These are phyloP conservation scores for Bellardia pandia DNA, from an alignment of 2,888 invertebrate genomes.

Conservation along the genomic window DNA sequence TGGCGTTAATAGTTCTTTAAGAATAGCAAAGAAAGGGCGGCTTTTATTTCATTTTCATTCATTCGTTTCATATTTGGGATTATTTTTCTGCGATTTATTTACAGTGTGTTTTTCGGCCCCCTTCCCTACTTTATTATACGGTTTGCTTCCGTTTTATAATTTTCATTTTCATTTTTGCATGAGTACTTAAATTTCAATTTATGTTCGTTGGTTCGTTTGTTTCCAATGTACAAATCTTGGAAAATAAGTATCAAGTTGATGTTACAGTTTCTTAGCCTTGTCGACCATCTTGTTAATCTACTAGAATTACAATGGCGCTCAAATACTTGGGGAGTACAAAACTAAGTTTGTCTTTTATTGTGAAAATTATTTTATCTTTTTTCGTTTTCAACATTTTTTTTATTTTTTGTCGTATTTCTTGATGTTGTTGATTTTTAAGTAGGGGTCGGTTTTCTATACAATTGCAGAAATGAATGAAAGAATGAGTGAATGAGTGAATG, in stretches of 20 bases:
- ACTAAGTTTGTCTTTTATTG: conserved; percentile 51
- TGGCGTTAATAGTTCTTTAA: conserved; percentile 54
- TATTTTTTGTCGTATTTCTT: background rate
- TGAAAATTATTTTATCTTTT: conserved; percentile 26
- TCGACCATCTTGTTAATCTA: conserved; percentile 67
- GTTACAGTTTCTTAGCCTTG: conserved; percentile 64
- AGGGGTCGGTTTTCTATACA: conserved; percentile 31
- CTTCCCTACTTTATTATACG: conserved; percentile 39
- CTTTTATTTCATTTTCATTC: conserved; percentile 39
- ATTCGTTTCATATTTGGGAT: conserved; percentile 13
- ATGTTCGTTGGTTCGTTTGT: conserved; percentile 20
- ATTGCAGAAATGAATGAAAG: conserved; percentile 28
- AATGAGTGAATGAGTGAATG: background rate
- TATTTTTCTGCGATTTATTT: conserved; percentile 36
- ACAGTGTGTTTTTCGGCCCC: background rate
- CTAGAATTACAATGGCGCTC: conserved; percentile 65
- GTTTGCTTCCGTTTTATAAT: conserved; percentile 11
- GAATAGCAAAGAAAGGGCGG: background rate
- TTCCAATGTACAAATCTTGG: conserved; percentile 11
- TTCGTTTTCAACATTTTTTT: background rate
- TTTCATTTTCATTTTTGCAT: conserved; percentile 41
- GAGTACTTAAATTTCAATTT: conserved; percentile 68
- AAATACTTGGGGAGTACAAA: conserved; percentile 53
- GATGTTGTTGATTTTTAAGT: background rate
- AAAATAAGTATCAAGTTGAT: conserved; percentile 45